A percentile compares a stretch with the other conserved stretches of the same genome.
Evolutionary conservation across 2,888 invertebrate genomes (phyloP).

Genomic region (Gibbula magus): DNA sequence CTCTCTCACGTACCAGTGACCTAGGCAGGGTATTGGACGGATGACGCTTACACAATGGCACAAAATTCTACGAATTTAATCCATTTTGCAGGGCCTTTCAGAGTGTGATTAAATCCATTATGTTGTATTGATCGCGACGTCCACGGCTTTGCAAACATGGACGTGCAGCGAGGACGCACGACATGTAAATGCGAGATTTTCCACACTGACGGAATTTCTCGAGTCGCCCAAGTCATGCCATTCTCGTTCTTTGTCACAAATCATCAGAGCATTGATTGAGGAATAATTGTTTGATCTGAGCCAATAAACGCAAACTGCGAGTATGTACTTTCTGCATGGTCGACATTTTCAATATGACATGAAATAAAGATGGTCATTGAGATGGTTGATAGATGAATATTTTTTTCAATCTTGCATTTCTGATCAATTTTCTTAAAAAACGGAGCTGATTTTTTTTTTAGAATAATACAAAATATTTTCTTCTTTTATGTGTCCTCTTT

Average conservation of each 20-base stretch:
- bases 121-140: not conserved
- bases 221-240: not conserved
- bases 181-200: slow-evolving; percentile 16
- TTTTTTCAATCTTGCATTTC: too few species aligned
- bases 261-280: not conserved
- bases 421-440: too few species aligned
- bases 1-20: not conserved
- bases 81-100: slow-evolving; percentile 9
- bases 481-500: too few species aligned
- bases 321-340: too few species aligned
- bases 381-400: too few species aligned
- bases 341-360: too few species aligned
- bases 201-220: not conserved
- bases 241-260: not conserved
- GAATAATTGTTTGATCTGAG: not conserved
- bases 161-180: not conserved
- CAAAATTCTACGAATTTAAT: slow-evolving; percentile 23
- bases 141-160: slow-evolving; percentile 5
- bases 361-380: too few species aligned
- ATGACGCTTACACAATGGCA: not conserved
- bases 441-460: too few species aligned
- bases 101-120: slow-evolving; percentile 15
- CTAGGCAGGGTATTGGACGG: not conserved
- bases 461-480: too few species aligned
- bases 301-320: too few species aligned